phyloP scores from a whole-genome alignment of 2,888 invertebrate species.

The Rosalia funebris region DNA sequence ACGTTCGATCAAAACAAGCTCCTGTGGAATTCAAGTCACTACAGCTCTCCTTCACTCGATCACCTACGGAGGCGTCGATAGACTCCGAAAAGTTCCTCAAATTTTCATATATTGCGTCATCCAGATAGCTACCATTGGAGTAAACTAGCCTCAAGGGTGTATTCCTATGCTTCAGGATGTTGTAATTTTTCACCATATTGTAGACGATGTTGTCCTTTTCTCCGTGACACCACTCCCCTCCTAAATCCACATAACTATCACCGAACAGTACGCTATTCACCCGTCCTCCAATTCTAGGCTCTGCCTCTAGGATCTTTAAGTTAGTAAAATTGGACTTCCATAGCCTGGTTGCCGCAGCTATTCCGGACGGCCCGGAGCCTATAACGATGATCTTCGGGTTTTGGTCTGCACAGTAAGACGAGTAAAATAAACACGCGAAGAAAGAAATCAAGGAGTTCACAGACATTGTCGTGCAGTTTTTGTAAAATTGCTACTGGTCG shows the following conservation, averaged over 20 bases:
- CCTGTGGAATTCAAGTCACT: slow-evolving; percentile 33
- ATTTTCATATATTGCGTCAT: neutral
- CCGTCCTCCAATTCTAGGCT: slow-evolving; percentile 47
- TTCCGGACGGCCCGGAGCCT: slow-evolving; percentile 69
- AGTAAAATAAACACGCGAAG: neutral
- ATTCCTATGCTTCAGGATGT: slow-evolving; percentile 29
- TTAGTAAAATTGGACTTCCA: slow-evolving; percentile 61
- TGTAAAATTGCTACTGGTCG: too few species aligned
- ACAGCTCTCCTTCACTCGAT: neutral
- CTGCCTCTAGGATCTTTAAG: slow-evolving; percentile 59
- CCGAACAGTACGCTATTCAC: slow-evolving; percentile 45
- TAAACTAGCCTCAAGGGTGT: slow-evolving; percentile 54
- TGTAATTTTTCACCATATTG: slow-evolving; percentile 42
- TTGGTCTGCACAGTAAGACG: neutral
- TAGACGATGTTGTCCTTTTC: slow-evolving; percentile 47
- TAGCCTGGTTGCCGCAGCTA: slow-evolving; percentile 67
- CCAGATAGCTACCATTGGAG: slow-evolving; percentile 46
- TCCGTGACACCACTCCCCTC: slow-evolving; percentile 52
- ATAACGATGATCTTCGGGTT: slow-evolving; percentile 62
- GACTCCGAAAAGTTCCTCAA: slow-evolving; percentile 27
- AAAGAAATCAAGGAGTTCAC: neutral
- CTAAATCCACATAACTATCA: slow-evolving; percentile 46
- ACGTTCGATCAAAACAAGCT: slow-evolving; percentile 41
- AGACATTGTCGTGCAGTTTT: too few species aligned
- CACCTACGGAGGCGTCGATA: slow-evolving; percentile 29